Base-by-base conservation (phyloP, 2,797 vertebrate genomes). In the Geotrypetes seraphini region DNA sequence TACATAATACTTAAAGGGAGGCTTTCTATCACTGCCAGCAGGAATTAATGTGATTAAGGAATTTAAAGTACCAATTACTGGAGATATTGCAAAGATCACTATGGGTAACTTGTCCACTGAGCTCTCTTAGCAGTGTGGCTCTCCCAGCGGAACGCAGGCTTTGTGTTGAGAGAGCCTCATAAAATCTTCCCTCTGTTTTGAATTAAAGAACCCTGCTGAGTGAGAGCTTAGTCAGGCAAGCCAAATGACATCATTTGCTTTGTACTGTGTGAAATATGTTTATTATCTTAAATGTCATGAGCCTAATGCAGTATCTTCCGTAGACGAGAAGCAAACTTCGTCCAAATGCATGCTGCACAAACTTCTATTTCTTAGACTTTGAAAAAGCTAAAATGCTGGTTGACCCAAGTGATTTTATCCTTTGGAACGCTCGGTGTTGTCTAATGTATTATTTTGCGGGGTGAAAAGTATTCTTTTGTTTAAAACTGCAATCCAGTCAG, bases 161-260 rank as follows among this genome's bases (percentile, higher is more conserved):
- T 71, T 72, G 53, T 59, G 56, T 46, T 60, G 57, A 62, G 62
- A 69, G 62, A 69, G 65, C 49, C 57, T 64, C 64, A 69, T 72
- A 69, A 69, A 60, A 67, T 62, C 70, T 70, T 71, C 74, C 72
- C 73, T 76, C 71, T 70, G 65, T 29, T 50, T 41, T 69, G 63
- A 69, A 69, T 71, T 58, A 66, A 60, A 62, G 47, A 56, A 65
- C 60, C 73, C 71, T 5, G 67, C 71, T 69, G 71, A 49, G 71
- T 41, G 60, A 68, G 55, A 22, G 63, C 63, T 73, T 73, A 67
- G 72, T 65, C 66, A 76, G 51, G 68, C 62, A 66, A 65, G 64
- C 57, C 72, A 69, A 73, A 76, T 74, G 66, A 73, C 66, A 74
- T 62, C 60, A 76, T 69, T 74, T 72, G 60, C 73, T 57, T 74